A percentile compares a stretch with the other conserved stretches of the same genome.
phyloP scores from a whole-genome alignment of 2,888 invertebrate species.

The Cheiracanthium punctorium region DNA sequence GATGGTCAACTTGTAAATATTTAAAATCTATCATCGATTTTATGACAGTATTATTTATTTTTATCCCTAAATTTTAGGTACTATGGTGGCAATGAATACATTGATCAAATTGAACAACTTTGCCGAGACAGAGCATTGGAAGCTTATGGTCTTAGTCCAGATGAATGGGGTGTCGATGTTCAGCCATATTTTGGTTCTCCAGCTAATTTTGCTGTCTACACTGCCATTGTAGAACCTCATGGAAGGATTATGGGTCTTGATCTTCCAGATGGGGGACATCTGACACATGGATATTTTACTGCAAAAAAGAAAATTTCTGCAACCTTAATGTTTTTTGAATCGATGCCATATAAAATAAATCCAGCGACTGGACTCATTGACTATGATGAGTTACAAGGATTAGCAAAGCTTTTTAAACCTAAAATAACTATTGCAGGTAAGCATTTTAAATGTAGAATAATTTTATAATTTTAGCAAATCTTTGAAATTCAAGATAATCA shows the following conservation, averaged over 20 bases:
- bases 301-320: conserved; percentile 80
- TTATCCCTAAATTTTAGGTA: conserved; percentile 77
- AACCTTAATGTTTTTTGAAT: conserved; percentile 81
- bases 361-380: conserved; percentile 79
- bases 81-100: conserved; percentile 80
- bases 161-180: conserved; percentile 80
- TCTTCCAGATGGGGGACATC: conserved; percentile 80
- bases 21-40: no score
- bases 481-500: no score
- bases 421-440: conserved; percentile 80
- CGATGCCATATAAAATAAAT: conserved; percentile 80
- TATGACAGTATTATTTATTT: no score
- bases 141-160: conserved; percentile 78
- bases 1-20: no score
- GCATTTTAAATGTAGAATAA: not conserved
- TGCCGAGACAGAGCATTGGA: conserved; percentile 80
- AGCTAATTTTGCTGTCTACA: conserved; percentile 81
- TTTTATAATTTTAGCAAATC: no score
- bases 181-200: conserved; percentile 81
- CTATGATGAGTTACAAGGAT: conserved; percentile 79
- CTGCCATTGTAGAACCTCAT: conserved; percentile 79
- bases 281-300: conserved; percentile 79
- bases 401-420: conserved; percentile 79
- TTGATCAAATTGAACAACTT: conserved; percentile 80
- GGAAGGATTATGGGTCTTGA: conserved; percentile 81